A percentile compares a stretch with the other conserved stretches of the same genome.
Evolutionary conservation across 2,888 invertebrate species (phyloP).

Genomic region (Tethea ocularis): DNA sequence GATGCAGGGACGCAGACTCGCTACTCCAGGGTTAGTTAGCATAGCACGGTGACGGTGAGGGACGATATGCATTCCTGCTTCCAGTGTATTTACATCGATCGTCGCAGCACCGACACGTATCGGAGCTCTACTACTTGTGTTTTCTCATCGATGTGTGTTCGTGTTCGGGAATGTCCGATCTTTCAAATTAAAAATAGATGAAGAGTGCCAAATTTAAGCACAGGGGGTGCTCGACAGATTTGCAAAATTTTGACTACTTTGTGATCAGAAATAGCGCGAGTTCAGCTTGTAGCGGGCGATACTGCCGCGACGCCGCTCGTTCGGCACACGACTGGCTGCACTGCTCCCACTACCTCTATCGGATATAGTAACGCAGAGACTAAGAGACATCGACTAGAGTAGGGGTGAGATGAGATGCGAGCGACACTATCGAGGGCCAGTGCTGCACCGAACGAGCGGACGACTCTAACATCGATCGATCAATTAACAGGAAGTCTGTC

Average conservation of each 20-base stretch:
- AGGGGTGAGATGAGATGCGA: too few species aligned
- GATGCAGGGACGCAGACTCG: neutral
- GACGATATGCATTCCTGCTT: neutral
- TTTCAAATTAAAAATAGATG: slow-evolving; percentile 64
- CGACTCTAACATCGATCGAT: slow-evolving; percentile 69
- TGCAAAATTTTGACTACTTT: slow-evolving; percentile 74
- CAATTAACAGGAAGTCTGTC: slow-evolving; percentile 59
- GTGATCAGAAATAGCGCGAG: slow-evolving; percentile 67
- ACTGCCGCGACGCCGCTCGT: neutral
- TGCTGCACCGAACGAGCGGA: slow-evolving; percentile 54
- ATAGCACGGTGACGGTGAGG: slow-evolving; percentile 1
- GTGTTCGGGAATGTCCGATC: slow-evolving; percentile 58
- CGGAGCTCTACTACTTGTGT: too few species aligned
- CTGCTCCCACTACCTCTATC: neutral
- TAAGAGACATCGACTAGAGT: too few species aligned
- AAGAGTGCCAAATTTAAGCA: slow-evolving; percentile 81
- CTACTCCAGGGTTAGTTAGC: neutral
- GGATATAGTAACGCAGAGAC: neutral
- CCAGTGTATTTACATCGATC: slow-evolving; percentile 49
- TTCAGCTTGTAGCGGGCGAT: slow-evolving; percentile 23
- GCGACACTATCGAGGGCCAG: neutral
- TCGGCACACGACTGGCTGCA: neutral
- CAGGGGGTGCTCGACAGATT: slow-evolving; percentile 76
- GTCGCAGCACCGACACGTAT: neutral
- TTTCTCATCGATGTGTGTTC: slow-evolving; percentile 35